Evolutionary conservation across 2,888 invertebrate species (phyloP).

Genomic region (Mystacides longicornis): DNA sequence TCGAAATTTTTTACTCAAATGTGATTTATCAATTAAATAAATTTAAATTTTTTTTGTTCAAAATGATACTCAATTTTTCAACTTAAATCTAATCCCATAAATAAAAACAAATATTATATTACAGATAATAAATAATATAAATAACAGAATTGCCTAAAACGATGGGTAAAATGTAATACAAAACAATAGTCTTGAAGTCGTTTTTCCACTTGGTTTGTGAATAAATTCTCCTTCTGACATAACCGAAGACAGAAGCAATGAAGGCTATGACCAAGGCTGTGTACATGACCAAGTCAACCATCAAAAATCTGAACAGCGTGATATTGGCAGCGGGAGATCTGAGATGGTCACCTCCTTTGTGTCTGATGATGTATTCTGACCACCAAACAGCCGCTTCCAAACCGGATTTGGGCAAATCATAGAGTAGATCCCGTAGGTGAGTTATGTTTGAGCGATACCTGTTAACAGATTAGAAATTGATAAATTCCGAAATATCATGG

Average conservation of each 20-base stretch:
- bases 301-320: slow-evolving; percentile 16
- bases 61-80: no score
- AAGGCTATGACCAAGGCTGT: background rate
- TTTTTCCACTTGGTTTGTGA: no score
- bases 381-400: slow-evolving; percentile 45
- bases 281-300: slow-evolving; percentile 6
- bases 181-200: no score
- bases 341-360: slow-evolving; percentile 41
- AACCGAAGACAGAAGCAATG: background rate
- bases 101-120: background rate
- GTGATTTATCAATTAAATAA: no score
- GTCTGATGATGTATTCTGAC: slow-evolving; percentile 47
- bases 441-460: slow-evolving; percentile 9
- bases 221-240: background rate
- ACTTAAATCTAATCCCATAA: no score
- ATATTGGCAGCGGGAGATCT: slow-evolving; percentile 32
- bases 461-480: background rate
- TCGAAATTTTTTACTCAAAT: no score
- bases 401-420: slow-evolving; percentile 35
- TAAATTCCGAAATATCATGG: slow-evolving; percentile 22
- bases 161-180: background rate
- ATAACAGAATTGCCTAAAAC: background rate
- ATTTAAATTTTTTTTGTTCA: no score
- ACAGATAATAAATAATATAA: background rate
- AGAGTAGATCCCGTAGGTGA: slow-evolving; percentile 29